Conservation (phyloP, 2,113 vertebrate species). For the Falcunculus frontatus region DNA sequence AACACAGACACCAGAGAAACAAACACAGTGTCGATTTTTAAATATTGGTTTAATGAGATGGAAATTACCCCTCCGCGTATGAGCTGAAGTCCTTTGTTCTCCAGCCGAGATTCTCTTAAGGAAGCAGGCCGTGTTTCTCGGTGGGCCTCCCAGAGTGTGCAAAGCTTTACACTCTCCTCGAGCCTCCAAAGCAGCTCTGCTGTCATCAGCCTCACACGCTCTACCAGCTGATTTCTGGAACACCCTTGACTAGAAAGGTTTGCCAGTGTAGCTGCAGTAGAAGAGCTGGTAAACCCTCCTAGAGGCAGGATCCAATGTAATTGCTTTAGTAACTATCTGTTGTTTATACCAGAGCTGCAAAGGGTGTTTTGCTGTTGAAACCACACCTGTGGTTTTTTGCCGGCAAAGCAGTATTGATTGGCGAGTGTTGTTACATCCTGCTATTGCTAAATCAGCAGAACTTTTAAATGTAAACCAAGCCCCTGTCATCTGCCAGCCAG, state of each 20-base stretch:
- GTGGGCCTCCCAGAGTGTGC: neutral
- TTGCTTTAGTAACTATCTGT: neutral
- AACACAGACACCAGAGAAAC: neutral
- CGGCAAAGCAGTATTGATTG: neutral
- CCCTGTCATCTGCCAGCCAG: fast-evolving
- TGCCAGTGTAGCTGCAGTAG: neutral
- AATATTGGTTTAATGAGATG: constrained; percentile 22
- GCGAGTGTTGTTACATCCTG: neutral
- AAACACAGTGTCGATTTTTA: neutral
- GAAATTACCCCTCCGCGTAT: neutral
- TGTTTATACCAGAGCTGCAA: neutral
- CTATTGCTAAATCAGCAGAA: neutral
- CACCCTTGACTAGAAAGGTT: neutral
- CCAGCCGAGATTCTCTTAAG: neutral
- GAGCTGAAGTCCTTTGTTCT: constrained; percentile 37
- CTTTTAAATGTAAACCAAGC: neutral
- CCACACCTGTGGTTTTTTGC: neutral
- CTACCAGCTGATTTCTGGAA: neutral
- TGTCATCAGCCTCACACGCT: neutral
- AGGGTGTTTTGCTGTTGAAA: neutral
- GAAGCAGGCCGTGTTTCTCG: neutral
- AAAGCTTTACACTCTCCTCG: neutral
- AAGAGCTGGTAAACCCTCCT: neutral
- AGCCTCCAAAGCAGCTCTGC: neutral
- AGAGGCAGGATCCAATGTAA: neutral